Evolutionary conservation across 2,888 invertebrate genomes (phyloP).

Genomic region (Acrobasis repandana): DNA sequence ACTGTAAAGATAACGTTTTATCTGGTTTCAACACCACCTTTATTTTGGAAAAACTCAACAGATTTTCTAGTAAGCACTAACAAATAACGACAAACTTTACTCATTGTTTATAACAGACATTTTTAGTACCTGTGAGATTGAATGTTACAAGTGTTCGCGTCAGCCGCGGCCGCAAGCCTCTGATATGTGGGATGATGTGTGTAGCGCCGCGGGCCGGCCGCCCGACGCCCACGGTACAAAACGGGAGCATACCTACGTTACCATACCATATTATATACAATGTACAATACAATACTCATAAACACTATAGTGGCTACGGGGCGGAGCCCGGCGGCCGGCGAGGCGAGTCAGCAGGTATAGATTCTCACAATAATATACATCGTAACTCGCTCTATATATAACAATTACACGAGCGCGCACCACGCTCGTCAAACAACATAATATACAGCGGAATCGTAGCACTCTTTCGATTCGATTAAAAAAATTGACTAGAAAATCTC

Average conservation of each 20-base stretch:
- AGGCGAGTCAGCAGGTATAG: slow-evolving; percentile 69
- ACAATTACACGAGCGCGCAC: slow-evolving; percentile 75
- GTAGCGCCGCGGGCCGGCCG: slow-evolving; percentile 68
- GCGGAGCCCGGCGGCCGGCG: slow-evolving; percentile 64
- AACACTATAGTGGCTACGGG: slow-evolving; percentile 68
- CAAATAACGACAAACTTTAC: no score
- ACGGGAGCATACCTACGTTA: slow-evolving; percentile 69
- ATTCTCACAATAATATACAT: slow-evolving; percentile 81
- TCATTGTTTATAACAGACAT: background rate
- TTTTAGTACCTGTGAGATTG: no score
- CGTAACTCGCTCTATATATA: slow-evolving; percentile 79
- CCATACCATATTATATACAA: slow-evolving; percentile 77
- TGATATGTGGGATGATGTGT: slow-evolving; percentile 82
- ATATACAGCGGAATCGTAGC: slow-evolving; percentile 79
- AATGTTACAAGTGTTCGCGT: slow-evolving; percentile 35
- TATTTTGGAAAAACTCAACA: no score
- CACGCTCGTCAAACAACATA: slow-evolving; percentile 73
- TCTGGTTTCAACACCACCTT: no score
- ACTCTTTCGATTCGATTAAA: slow-evolving; percentile 74
- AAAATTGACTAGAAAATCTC: slow-evolving; percentile 82
- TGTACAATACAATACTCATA: slow-evolving; percentile 76
- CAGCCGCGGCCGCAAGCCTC: slow-evolving; percentile 69
- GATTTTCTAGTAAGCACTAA: no score
- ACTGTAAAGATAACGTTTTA: no score
- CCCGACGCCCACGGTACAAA: slow-evolving; percentile 68